These are phyloP conservation scores for Rhinoraja longicauda DNA, from an alignment of 2,797 vertebrate species.

Conservation along the genomic window DNA sequence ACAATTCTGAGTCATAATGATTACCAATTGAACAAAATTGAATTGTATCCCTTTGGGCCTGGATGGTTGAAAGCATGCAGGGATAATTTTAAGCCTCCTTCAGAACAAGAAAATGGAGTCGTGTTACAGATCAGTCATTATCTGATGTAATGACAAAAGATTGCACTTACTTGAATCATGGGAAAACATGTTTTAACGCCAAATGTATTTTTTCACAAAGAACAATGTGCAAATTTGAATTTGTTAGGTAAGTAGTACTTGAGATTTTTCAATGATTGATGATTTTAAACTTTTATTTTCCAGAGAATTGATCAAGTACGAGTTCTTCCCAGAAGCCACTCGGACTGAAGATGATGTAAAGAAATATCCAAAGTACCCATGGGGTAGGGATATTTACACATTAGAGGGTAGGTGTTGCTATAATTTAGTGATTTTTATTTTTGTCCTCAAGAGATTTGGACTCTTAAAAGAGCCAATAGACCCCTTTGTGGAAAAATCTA, in stretches of 20 bases:
- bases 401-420: constrained; percentile 72
- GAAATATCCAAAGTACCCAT: constrained; percentile 82
- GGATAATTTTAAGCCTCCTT: neutral
- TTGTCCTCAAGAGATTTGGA: neutral
- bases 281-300: neutral
- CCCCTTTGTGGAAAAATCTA: neutral
- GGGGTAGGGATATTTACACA: constrained; percentile 94
- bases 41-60: neutral
- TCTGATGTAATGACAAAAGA: neutral
- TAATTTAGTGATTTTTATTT: neutral
- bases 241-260: neutral
- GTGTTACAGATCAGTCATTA: neutral
- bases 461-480: neutral
- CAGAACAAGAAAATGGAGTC: neutral
- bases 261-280: neutral
- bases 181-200: neutral
- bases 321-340: constrained; percentile 96
- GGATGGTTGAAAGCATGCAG: too few species aligned
- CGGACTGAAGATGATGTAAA: constrained; percentile 87
- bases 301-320: constrained; percentile 95
- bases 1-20: too few species aligned
- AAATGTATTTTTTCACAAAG: neutral
- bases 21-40: neutral
- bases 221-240: neutral
- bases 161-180: neutral